Percentiles rank a stretch among this genome's conserved stretches.
Evolutionary conservation across 2,113 vertebrate species (phyloP).

Genomic region (Phylloscopus trochilus): DNA sequence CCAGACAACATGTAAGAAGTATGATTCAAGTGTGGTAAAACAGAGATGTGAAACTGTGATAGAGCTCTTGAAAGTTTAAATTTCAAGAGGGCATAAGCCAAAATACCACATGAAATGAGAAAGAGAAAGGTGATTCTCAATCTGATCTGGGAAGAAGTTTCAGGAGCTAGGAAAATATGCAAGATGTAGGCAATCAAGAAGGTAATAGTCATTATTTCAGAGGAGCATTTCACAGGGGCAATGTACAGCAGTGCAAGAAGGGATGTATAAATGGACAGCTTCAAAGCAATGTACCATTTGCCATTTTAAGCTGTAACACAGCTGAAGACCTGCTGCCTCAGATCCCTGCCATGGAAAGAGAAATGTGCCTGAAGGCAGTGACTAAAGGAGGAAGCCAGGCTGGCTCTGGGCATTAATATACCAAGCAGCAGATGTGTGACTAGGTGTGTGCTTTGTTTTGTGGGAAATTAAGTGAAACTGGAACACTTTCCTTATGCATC

Average conservation of each 20-base stretch:
- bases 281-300: neutral
- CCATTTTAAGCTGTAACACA: neutral
- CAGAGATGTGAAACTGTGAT: neutral
- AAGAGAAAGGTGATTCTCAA: neutral
- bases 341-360: neutral
- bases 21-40: neutral
- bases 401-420: neutral
- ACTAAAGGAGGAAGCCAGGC: neutral
- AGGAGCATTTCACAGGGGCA: neutral
- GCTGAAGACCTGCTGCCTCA: neutral
- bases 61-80: neutral
- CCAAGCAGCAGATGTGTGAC: neutral
- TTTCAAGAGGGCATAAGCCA: neutral
- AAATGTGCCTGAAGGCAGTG: neutral
- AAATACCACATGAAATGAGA: neutral
- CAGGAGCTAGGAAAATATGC: neutral
- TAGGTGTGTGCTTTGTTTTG: neutral
- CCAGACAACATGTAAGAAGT: neutral
- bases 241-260: neutral
- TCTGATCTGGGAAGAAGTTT: neutral
- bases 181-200: neutral
- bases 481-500: neutral
- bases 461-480: neutral
- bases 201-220: neutral
- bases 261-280: neutral